Evolutionary conservation across 2,888 invertebrate genomes (phyloP).

Genomic region (Sussaba pulchella): DNA sequence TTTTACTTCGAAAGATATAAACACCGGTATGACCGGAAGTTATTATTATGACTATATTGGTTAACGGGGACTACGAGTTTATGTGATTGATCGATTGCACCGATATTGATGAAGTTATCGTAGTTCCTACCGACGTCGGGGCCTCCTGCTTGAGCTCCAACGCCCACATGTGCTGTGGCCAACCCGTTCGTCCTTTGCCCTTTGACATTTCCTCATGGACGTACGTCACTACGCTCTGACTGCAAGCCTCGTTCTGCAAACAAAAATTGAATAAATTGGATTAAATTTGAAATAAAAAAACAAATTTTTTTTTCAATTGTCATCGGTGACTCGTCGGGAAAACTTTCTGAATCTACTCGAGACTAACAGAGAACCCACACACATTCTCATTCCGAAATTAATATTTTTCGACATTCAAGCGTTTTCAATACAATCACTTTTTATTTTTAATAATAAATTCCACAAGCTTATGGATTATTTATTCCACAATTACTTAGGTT

Average conservation of each 20-base stretch:
- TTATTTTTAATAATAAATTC: neutral
- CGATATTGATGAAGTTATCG: constrained; percentile 64
- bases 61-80: constrained; percentile 67
- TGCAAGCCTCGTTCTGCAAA: constrained; percentile 80
- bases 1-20: constrained; percentile 54
- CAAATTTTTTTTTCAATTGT: no score
- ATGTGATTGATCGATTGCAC: constrained; percentile 73
- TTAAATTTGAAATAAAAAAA: no score
- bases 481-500: no score
- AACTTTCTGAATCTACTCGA: neutral
- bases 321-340: constrained; percentile 1
- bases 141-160: constrained; percentile 91
- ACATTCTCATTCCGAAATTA: constrained; percentile 23
- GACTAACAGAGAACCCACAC: no score
- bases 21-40: neutral
- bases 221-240: constrained; percentile 74
- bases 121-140: constrained; percentile 69
- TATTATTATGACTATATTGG: constrained; percentile 24
- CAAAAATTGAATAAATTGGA: neutral
- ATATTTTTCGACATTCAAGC: constrained; percentile 24
- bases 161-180: constrained; percentile 99
- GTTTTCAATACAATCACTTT: neutral
- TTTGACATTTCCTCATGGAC: constrained; percentile 82
- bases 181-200: constrained; percentile 95
- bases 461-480: neutral